These are phyloP conservation scores for Muscicapa striata DNA, from an alignment of 2,797 vertebrate genomes.

Conservation along the genomic window DNA sequence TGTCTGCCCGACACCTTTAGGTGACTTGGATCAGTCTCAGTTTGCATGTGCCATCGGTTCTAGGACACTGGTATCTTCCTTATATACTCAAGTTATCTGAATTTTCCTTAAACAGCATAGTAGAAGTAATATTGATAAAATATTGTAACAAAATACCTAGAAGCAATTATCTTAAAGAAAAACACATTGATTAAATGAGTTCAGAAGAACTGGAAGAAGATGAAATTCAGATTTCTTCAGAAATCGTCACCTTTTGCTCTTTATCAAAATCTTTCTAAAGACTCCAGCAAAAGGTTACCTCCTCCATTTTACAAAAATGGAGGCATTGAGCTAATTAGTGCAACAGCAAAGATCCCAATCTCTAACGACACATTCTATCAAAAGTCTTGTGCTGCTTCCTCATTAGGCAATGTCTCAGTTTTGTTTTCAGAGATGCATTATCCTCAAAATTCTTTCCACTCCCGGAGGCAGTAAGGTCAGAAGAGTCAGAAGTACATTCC, in stretches of 20 bases:
- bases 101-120: background rate
- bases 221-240: background rate
- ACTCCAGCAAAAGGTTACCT: background rate
- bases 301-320: background rate
- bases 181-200: background rate
- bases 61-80: background rate
- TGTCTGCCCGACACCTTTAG: background rate
- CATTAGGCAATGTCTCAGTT: background rate
- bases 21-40: background rate
- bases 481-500: background rate
- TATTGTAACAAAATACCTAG: background rate
- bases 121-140: background rate
- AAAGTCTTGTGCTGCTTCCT: background rate
- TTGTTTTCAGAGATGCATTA: background rate
- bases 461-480: background rate
- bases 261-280: background rate
- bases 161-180: background rate
- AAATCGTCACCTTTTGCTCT: background rate
- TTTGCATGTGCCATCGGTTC: accelerated
- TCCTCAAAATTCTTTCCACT: conserved; percentile 1
- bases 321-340: background rate
- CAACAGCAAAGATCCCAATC: background rate
- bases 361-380: background rate
- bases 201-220: background rate
- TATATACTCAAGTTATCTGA: background rate